Evolutionary conservation across 1,140 invertebrate species (phyloP), one percentile per base, ranked within the genome.

Genomic region (Dendroctonus valens): DNA sequence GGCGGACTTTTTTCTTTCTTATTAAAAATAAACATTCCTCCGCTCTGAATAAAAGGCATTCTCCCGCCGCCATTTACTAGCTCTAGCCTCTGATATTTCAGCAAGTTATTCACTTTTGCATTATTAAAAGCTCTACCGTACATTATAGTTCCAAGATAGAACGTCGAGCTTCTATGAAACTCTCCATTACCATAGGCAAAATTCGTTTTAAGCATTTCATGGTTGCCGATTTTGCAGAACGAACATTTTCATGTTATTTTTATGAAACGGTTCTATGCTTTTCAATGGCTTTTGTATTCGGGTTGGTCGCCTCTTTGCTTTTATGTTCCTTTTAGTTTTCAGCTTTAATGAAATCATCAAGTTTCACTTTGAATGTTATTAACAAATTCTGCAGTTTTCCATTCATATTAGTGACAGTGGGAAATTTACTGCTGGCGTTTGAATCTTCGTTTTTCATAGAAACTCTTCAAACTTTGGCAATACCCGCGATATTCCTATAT

Each of bases 221-320:
- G 52, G 52, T 6, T 38, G 48, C 52, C 52, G 52, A 53, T 15
- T 38, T 53, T 53, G 7, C 7, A 39, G 52, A 53, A 26, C 26
- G 49, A 51, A 51, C 49, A 51, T 51, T 51, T 51, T 51, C 49
- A 15, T 51, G 52, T 53, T 53, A 59, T 59, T 59, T 59, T 59
- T 59, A 41, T 49, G 39, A 39, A 48, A 59, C 46, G 38, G 38
- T 44, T 59, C 42, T 59, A 5, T 48, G 42, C 26, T 7, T 37
- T 38, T 49, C 52, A 53, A 53, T 53, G 49, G 49, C 49, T 51
- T 26, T 51, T 51, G 49, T 51, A 51, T 51, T 15, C 49, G 49
- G 15, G 9, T 51, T 15, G 11, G 11, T 7, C 14, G 49, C 52
- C 37, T 6, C 39, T 38, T 53, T 53, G 5, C 52, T 39, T 53